Conservation (phyloP, 2,113 vertebrate species). For the Sterrhoptilus dennistouni region DNA sequence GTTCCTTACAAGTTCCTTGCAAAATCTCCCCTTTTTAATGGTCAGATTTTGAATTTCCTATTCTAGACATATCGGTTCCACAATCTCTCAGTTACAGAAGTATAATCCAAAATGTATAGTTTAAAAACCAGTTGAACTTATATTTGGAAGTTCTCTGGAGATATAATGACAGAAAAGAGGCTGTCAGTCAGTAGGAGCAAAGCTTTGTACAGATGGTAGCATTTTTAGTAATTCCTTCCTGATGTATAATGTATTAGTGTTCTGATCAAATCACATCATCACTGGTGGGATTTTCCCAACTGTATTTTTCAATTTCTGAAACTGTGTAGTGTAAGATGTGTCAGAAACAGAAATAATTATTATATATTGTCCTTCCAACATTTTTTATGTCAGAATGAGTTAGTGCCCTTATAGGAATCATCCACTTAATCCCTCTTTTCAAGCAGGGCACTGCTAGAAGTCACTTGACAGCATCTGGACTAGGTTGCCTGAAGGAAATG, state of each 20-base stretch:
- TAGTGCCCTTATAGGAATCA: background rate
- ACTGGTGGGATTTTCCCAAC: background rate
- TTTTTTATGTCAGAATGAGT: background rate
- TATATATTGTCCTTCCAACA: background rate
- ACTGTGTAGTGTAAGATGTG: background rate
- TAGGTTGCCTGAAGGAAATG: conserved; percentile 34
- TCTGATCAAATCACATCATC: background rate
- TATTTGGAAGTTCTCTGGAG: background rate
- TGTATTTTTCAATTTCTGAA: background rate
- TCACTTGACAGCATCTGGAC: conserved; percentile 25
- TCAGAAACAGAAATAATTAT: background rate
- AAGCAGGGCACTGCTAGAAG: background rate
- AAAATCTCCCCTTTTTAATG: background rate
- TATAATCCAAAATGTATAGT: background rate
- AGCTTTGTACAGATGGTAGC: background rate
- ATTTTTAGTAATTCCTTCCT: background rate
- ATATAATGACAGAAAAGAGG: background rate
- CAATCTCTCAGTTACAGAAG: background rate
- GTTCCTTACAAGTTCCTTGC: background rate
- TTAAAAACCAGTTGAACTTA: background rate
- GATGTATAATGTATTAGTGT: background rate
- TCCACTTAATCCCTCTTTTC: background rate
- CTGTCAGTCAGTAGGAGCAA: background rate
- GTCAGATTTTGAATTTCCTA: background rate
- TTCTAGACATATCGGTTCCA: background rate